A percentile compares a stretch with the other conserved stretches of the same genome.
These are phyloP conservation scores for Coenobita brevimanus DNA, from an alignment of 1,140 invertebrate species.

Conservation along the genomic window DNA sequence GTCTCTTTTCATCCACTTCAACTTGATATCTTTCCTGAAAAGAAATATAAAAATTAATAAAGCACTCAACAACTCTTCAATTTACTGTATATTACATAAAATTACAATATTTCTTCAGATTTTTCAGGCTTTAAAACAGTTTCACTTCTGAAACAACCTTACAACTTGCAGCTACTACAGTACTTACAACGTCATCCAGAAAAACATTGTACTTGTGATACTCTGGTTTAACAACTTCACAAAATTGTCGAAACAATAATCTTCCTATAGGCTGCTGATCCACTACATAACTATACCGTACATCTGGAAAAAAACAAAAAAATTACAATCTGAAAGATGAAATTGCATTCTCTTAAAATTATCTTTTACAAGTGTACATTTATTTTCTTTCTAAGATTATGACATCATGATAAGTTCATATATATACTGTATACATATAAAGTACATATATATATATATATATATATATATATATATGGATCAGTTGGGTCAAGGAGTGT, in stretches of 20 bases:
- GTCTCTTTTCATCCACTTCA: slow-evolving; percentile 90
- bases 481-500: no score
- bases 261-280: slow-evolving; percentile 98
- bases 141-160: no score
- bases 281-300: slow-evolving; percentile 95
- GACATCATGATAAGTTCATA: no score
- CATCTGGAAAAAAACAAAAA: slow-evolving; percentile 80
- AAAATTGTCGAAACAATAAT: slow-evolving; percentile 95
- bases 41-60: slow-evolving; percentile 41
- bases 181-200: slow-evolving; percentile 85
- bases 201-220: slow-evolving; percentile 94
- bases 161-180: background rate
- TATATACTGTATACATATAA: no score
- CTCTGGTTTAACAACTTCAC: slow-evolving; percentile 83
- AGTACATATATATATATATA: no score
- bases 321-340: background rate
- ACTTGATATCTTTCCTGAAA: slow-evolving; percentile 90
- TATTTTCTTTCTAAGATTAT: no score
- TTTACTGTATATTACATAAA: no score
- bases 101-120: no score
- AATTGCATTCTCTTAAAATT: no score
- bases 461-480: no score
- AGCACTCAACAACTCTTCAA: background rate
- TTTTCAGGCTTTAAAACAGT: no score
- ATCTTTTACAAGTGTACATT: no score